Conservation (phyloP, 2,888 invertebrate species). For the Mechanitis mazaeus region DNA sequence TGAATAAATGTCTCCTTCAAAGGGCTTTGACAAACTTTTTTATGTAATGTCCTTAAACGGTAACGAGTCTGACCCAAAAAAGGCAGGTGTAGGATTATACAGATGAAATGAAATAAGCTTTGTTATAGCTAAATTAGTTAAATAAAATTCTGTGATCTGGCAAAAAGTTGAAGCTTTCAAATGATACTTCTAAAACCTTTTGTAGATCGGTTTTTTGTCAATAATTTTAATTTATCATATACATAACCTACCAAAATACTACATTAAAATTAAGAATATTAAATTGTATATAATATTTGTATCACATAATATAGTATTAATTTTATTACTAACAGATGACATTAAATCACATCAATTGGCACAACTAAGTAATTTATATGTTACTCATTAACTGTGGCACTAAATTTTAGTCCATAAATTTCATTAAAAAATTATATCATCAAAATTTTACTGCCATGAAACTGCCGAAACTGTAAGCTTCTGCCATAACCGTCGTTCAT, state of each 20-base stretch:
- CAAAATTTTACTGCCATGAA: no score
- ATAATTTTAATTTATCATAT: constrained; percentile 8
- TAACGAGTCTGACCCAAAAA: constrained; percentile 12
- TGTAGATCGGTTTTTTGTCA: constrained; percentile 1
- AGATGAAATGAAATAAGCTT: constrained; percentile 12
- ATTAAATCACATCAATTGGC: no score
- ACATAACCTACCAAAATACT: neutral
- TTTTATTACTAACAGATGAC: no score
- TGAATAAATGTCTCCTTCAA: constrained; percentile 4
- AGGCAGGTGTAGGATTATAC: constrained; percentile 18
- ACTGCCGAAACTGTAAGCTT: no score
- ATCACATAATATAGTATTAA: no score
- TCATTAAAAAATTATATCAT: no score
- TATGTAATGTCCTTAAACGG: constrained; percentile 14
- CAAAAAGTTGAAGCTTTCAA: neutral
- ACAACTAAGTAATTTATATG: no score
- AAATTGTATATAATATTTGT: no score
- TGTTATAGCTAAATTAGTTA: constrained; percentile 12
- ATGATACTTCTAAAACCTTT: neutral
- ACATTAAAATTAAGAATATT: neutral
- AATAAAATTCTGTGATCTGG: neutral
- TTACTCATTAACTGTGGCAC: no score
- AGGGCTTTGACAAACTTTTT: constrained; percentile 18
- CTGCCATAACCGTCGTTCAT: no score
- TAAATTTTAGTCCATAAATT: no score